A percentile compares a stretch with the other conserved stretches of the same genome.
Evolutionary conservation across 2,113 vertebrate genomes (phyloP).

Genomic region (Cygnus atratus): DNA sequence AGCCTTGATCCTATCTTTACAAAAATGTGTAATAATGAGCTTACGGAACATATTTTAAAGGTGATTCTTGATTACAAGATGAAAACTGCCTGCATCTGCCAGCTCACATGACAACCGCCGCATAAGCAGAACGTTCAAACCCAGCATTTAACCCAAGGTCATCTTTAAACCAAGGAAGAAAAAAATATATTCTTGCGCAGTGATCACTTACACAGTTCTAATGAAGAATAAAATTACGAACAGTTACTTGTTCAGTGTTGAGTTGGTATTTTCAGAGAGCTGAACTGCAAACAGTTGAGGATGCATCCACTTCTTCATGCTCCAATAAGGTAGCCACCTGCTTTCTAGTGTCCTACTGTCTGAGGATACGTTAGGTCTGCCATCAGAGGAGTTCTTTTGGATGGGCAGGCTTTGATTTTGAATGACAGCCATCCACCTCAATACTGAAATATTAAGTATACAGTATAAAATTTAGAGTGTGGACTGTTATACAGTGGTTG

Average conservation of each 20-base stretch:
- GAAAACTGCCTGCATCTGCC: neutral
- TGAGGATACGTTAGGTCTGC: neutral
- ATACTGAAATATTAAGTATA: neutral
- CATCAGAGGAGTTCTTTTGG: neutral
- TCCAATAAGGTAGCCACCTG: too few relatives aligned
- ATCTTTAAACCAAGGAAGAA: neutral
- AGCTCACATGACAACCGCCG: neutral
- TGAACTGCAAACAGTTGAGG: neutral
- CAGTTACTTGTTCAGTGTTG: neutral
- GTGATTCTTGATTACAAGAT: neutral
- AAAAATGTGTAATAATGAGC: neutral
- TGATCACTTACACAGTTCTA: neutral
- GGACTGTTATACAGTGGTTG: neutral
- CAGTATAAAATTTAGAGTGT: neutral
- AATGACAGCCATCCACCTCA: neutral
- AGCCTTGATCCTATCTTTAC: conserved; percentile 29
- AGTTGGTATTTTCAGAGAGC: neutral
- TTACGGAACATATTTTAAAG: conserved; percentile 5
- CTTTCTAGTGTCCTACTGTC: neutral
- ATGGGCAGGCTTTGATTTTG: neutral
- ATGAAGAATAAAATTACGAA: neutral
- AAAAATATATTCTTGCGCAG: neutral
- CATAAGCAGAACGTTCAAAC: neutral
- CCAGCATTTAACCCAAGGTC: neutral
- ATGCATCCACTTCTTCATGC: neutral